Base-by-base conservation (phyloP, 1,140 invertebrate species). In the Hydropsyche tenuis region DNA sequence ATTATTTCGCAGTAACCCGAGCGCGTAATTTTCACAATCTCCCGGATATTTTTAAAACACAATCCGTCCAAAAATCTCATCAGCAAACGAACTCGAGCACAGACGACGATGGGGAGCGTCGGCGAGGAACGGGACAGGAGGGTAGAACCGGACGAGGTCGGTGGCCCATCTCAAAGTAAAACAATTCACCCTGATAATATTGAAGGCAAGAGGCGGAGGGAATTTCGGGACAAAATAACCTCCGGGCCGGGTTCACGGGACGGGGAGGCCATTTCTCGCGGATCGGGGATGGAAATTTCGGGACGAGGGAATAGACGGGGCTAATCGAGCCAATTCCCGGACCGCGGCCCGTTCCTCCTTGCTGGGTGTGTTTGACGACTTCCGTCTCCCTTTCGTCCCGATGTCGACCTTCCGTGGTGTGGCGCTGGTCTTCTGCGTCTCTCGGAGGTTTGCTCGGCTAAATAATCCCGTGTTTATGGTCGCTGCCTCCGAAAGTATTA, bases 161-260 rank as follows among this genome's bases (percentile, higher is more conserved):
- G 42, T 14, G 30, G 20, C 56, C 23, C 56, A 60, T 60, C 56
- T 60, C 63, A 68, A 68, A 68, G 65, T 68, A 68, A 68, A 68
- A 68, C 65, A 68, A 68, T 68, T 68, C 42, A 43, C 65, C 43
- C 42, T 68, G 45, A 68, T 68, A 68, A 68, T 68, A 48, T 48
- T 48, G 65, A 48, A 43, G 65, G 42, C 6, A 5, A 7, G n/a
- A 16, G 4, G 11, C 43, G 43, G 14, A 22, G 14, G 42, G 64
- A 69, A 43, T 46, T 63, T 56, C 12, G 48, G 66, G 56, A 18
- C 22, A 60, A 37, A 60, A 60, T 60, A 60, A 60, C 22, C 56
- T 22, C 11, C 68, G 45, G 46, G 23, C n/a, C n/a, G n/a, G n/a
- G n/a, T n/a, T 22, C 18, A 48, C 48, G n/a, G 9, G 48, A 20